Percentiles rank a stretch among this genome's conserved stretches.
Evolutionary conservation across 2,113 vertebrate species (phyloP).

Genomic region (Cavia porcellus): DNA sequence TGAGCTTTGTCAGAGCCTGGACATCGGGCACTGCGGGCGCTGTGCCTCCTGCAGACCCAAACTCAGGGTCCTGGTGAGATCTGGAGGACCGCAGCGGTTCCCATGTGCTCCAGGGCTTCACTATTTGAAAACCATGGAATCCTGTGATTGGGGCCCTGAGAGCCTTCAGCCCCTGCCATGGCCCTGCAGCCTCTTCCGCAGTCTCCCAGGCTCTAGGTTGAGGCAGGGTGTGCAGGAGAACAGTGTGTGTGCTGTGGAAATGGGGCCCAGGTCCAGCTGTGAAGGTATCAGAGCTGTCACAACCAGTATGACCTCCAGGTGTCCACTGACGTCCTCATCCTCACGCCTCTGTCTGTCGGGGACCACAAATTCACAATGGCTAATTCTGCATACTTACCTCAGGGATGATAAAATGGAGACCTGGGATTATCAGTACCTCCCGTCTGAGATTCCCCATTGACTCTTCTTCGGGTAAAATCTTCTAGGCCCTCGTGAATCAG

Average conservation of each 20-base stretch:
- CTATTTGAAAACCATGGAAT: neutral
- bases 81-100: neutral
- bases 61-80: neutral
- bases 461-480: too few species aligned
- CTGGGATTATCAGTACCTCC: too few species aligned
- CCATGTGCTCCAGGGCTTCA: neutral
- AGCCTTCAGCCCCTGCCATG: too few species aligned
- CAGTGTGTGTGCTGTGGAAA: rapidly evolving
- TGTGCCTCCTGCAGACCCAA: neutral
- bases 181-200: neutral
- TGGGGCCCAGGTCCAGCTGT: rapidly evolving
- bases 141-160: neutral
- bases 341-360: too few species aligned
- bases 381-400: too few species aligned
- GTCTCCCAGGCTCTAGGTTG: neutral
- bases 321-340: too few species aligned
- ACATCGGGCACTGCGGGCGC: too few species aligned
- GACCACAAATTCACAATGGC: too few species aligned
- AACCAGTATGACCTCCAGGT: neutral
- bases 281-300: rapidly evolving
- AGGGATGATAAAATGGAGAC: too few species aligned
- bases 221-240: neutral
- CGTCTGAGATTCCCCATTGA: too few species aligned
- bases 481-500: too few species aligned
- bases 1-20: neutral